Conservation (phyloP, 2,888 invertebrate genomes). For the Sussaba pulchella region DNA sequence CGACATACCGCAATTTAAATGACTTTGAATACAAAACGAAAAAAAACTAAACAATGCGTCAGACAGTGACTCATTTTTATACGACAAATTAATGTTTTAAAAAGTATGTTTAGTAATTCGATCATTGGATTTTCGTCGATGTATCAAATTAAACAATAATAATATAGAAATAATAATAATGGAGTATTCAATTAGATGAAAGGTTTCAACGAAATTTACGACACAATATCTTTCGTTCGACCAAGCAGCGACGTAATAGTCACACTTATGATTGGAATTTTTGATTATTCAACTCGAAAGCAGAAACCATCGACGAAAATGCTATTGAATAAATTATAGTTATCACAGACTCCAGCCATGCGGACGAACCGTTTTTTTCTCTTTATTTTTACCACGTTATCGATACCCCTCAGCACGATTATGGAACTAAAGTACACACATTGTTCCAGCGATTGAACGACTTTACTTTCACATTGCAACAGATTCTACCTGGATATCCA, state of each 20-base stretch:
- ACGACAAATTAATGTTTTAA: not conserved
- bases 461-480: slow-evolving; percentile 1
- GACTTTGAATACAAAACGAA: too few relatives aligned
- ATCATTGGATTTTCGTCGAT: too few relatives aligned
- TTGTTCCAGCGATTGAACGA: not conserved
- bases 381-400: not conserved
- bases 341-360: not conserved
- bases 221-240: too few relatives aligned
- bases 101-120: too few relatives aligned
- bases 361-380: not conserved
- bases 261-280: too few relatives aligned
- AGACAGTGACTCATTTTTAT: not conserved
- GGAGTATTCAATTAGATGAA: too few relatives aligned
- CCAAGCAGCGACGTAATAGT: too few relatives aligned
- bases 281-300: too few relatives aligned
- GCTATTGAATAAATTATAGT: slow-evolving; percentile 8
- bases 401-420: not conserved
- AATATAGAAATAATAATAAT: too few relatives aligned
- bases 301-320: slow-evolving; percentile 1
- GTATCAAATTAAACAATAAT: too few relatives aligned
- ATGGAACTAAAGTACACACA: not conserved
- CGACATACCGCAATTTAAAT: not conserved
- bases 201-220: too few relatives aligned
- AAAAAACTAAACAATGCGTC: not conserved
- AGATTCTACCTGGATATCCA: not conserved